Percentiles rank a stretch among this genome's conserved stretches.
Evolutionary conservation across 2,888 invertebrate species (phyloP).

Genomic region (Athrips mouffetella): DNA sequence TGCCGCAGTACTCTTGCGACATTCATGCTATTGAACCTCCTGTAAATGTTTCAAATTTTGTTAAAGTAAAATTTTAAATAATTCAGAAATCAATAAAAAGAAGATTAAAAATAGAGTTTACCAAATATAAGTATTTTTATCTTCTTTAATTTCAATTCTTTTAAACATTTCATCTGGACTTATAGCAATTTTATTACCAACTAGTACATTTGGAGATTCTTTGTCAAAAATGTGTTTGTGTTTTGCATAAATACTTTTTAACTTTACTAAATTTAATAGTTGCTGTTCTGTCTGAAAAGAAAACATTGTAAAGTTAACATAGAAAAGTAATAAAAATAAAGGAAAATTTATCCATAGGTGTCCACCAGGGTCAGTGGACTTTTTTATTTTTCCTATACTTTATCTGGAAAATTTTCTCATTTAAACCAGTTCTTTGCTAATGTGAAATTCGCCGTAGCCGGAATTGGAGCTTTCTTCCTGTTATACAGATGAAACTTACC

Average conservation of each 20-base stretch:
- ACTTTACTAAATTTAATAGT: constrained; percentile 69
- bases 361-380: too few species aligned
- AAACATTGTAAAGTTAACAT: not conserved
- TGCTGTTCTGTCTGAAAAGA: constrained; percentile 78
- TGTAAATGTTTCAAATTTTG: constrained; percentile 40
- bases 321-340: too few species aligned
- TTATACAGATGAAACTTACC: constrained; percentile 41
- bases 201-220: constrained; percentile 80
- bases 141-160: constrained; percentile 32
- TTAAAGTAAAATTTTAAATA: not conserved
- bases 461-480: not conserved
- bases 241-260: constrained; percentile 78
- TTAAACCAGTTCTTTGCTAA: too few species aligned
- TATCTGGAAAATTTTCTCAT: too few species aligned
- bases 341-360: too few species aligned
- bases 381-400: too few species aligned
- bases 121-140: constrained; percentile 54
- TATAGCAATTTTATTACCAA: constrained; percentile 52
- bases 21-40: constrained; percentile 88
- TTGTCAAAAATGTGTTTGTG: constrained; percentile 79
- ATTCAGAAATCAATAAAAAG: not conserved
- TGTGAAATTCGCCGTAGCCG: too few species aligned
- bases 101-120: constrained; percentile 27
- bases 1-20: constrained; percentile 84
- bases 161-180: constrained; percentile 59